These are phyloP conservation scores for Morpho helenor DNA, from an alignment of 2,888 invertebrate genomes.

Conservation along the genomic window DNA sequence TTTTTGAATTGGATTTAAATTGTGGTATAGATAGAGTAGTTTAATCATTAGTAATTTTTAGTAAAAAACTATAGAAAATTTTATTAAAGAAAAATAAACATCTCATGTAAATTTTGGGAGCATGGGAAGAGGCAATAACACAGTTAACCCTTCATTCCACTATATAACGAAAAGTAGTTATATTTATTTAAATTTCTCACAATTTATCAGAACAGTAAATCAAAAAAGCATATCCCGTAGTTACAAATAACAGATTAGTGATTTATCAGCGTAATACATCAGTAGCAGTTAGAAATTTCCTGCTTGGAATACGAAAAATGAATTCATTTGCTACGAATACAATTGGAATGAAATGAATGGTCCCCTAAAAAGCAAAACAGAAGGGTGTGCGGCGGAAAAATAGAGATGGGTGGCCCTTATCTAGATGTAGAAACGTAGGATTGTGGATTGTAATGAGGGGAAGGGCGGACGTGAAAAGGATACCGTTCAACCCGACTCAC, in stretches of 20 bases:
- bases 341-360: slow-evolving; percentile 71
- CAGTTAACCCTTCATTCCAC: not conserved
- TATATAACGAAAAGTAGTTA: slow-evolving; percentile 1
- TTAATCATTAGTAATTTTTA: too few relatives aligned
- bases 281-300: slow-evolving; percentile 41
- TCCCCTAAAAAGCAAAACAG: slow-evolving; percentile 57
- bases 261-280: slow-evolving; percentile 63
- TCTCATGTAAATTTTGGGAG: too few relatives aligned
- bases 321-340: slow-evolving; percentile 69
- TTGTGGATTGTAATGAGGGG: slow-evolving; percentile 72
- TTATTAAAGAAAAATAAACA: not conserved
- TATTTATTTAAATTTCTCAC: slow-evolving; percentile 10
- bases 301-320: slow-evolving; percentile 57
- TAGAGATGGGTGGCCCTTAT: slow-evolving; percentile 69
- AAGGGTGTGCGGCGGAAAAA: slow-evolving; percentile 55
- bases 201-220: slow-evolving; percentile 17
- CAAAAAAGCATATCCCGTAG: slow-evolving; percentile 38
- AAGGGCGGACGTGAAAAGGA: slow-evolving; percentile 72
- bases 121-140: not conserved
- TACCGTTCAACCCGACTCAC: slow-evolving; percentile 64
- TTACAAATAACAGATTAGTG: slow-evolving; percentile 57
- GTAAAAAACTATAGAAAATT: too few relatives aligned
- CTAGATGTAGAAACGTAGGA: slow-evolving; percentile 71
- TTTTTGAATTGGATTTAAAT: too few relatives aligned
- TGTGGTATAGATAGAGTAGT: too few relatives aligned